Conservation (phyloP, 2,113 vertebrate genomes). For the Hemibagrus wyckioides region DNA sequence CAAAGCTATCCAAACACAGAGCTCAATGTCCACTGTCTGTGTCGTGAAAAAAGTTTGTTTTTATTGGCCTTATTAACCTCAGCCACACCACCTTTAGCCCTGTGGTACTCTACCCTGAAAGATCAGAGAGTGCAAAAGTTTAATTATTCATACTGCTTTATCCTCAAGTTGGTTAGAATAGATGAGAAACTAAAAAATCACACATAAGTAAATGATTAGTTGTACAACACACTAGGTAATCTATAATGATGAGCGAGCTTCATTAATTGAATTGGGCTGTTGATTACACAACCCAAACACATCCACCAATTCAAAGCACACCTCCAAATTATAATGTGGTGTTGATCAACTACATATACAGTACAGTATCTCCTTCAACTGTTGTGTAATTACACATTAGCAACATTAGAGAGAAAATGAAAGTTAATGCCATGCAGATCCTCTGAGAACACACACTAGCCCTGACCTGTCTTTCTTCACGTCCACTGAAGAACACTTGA, state of each 20-base stretch:
- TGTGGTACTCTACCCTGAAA: background rate
- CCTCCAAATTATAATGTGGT: background rate
- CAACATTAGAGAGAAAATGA: background rate
- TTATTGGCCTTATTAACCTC: background rate
- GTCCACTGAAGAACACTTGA: constrained; percentile 40
- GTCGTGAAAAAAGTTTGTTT: background rate
- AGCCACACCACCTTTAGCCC: background rate
- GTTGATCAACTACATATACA: constrained; percentile 6
- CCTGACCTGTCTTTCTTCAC: constrained; percentile 55
- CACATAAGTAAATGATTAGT: background rate
- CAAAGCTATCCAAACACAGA: background rate
- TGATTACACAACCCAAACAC: constrained; percentile 1
- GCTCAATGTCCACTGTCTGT: background rate
- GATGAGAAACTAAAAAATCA: background rate
- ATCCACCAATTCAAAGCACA: background rate
- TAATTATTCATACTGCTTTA: background rate
- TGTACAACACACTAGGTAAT: background rate
- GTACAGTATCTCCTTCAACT: background rate
- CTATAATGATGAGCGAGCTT: background rate
- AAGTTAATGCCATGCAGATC: constrained; percentile 16
- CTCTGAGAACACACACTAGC: constrained; percentile 15
- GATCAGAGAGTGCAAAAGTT: background rate
- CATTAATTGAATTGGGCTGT: background rate
- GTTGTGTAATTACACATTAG: background rate
- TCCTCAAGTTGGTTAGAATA: background rate